Evolutionary conservation across 2,797 vertebrate genomes (phyloP).

Genomic region (Spheniscus humboldti): DNA sequence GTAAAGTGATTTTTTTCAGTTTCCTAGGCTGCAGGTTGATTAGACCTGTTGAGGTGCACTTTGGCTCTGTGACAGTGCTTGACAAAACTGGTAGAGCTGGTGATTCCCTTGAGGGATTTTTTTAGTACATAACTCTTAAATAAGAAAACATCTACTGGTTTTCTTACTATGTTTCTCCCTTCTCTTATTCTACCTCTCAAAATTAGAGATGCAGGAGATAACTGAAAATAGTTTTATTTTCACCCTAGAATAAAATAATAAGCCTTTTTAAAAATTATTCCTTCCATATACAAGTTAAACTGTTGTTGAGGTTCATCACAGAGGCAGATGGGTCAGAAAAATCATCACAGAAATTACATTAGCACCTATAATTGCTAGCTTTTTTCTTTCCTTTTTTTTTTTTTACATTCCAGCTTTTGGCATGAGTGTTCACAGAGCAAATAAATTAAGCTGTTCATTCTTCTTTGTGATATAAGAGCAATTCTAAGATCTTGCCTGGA

Average conservation of each 20-base stretch:
- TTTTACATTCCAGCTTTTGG: not conserved
- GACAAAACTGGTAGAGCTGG: not conserved
- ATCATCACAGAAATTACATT: not conserved
- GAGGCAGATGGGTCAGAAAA: not conserved
- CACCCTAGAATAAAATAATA: not conserved
- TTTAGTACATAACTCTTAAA: constrained; percentile 11
- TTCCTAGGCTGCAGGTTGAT: constrained; percentile 36
- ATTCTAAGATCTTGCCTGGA: not conserved
- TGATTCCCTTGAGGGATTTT: constrained; percentile 12
- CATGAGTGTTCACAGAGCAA: not conserved
- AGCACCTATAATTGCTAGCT: not conserved
- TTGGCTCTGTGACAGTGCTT: not conserved
- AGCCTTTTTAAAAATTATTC: not conserved
- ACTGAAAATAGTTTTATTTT: not conserved
- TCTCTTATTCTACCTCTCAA: not conserved
- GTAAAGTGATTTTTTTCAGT: constrained; percentile 49
- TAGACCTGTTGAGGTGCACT: constrained; percentile 33
- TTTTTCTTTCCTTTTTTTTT: not conserved
- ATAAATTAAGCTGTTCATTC: not conserved
- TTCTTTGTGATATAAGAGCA: not conserved
- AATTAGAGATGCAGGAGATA: not conserved
- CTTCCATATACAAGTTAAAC: not conserved
- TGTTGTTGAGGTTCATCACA: not conserved
- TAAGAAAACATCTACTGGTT: constrained; percentile 43
- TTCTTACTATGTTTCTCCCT: not conserved